Evolutionary conservation across 2,888 invertebrate species (phyloP).

Genomic region (Encarsia formosa): DNA sequence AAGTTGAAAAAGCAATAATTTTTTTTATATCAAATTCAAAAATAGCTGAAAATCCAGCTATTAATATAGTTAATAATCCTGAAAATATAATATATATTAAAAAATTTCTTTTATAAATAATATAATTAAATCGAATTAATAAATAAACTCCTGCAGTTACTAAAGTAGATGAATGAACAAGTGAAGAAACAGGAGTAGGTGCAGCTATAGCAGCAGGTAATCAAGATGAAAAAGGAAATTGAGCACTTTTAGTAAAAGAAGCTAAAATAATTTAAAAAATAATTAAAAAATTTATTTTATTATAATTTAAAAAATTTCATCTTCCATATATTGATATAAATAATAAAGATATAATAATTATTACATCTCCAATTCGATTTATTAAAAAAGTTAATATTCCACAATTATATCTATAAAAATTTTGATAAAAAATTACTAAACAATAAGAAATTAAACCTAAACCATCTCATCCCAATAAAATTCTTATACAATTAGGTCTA

Average conservation of each 20-base stretch:
- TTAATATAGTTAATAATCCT: constrained; percentile 58
- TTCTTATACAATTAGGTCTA: constrained; percentile 66
- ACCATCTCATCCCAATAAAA: constrained; percentile 71
- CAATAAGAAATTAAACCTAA: constrained; percentile 70
- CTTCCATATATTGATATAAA: constrained; percentile 17
- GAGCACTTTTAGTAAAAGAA: constrained; percentile 73
- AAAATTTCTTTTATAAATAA: constrained; percentile 34
- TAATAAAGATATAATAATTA: constrained; percentile 27
- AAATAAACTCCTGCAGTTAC: constrained; percentile 74
- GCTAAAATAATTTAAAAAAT: constrained; percentile 50
- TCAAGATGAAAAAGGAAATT: constrained; percentile 76
- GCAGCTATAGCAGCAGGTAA: constrained; percentile 73
- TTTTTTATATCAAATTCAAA: constrained; percentile 70
- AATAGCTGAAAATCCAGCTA: constrained; percentile 59
- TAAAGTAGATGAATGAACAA: constrained; percentile 75
- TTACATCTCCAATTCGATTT: constrained; percentile 56
- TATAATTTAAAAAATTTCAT: constrained; percentile 51
- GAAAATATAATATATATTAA: constrained; percentile 29
- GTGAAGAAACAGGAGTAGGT: constrained; percentile 71
- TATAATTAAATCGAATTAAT: constrained; percentile 62
- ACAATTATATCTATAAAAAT: constrained; percentile 64
- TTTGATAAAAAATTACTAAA: constrained; percentile 70
- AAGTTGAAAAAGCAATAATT: constrained; percentile 73
- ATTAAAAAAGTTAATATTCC: constrained; percentile 66
- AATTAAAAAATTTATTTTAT: constrained; percentile 43